Conservation (phyloP, 2,797 vertebrate species). For the Intellagama lesueurii region DNA sequence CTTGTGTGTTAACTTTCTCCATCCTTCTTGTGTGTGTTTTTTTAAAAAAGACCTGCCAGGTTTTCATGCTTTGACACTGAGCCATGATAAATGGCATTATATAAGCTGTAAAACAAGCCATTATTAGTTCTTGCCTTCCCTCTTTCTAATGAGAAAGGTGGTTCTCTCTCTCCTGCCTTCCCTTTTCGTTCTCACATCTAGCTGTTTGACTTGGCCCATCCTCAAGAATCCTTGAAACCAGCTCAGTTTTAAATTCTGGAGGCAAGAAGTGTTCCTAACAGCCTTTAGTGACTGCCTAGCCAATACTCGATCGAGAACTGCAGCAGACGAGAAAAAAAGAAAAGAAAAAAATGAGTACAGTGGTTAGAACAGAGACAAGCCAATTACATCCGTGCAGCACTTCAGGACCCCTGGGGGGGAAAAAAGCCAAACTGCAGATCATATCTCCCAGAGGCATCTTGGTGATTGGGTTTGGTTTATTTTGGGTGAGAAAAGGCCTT, state of each 20-base stretch:
- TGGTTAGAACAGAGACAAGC: no score
- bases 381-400: no score
- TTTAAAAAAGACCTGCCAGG: not conserved
- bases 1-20: not conserved
- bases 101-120: not conserved
- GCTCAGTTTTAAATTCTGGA: slow-evolving; percentile 44
- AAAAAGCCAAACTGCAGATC: no score
- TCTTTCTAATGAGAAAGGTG: not conserved
- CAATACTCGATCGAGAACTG: not conserved
- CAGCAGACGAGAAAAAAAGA: slow-evolving; percentile 40
- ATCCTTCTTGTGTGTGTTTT: not conserved
- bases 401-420: no score
- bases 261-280: slow-evolving; percentile 50
- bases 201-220: slow-evolving; percentile 65
- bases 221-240: slow-evolving; percentile 33
- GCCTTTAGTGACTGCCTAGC: not conserved
- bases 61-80: slow-evolving; percentile 17
- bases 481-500: no score
- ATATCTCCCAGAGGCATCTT: no score
- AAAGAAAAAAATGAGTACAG: no score
- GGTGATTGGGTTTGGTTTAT: no score
- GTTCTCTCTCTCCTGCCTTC: no score
- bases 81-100: slow-evolving; percentile 26
- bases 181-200: not conserved
- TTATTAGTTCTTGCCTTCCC: not conserved